Base-by-base conservation (phyloP, 2,113 vertebrate species). In the Takifugu flavidus region DNA sequence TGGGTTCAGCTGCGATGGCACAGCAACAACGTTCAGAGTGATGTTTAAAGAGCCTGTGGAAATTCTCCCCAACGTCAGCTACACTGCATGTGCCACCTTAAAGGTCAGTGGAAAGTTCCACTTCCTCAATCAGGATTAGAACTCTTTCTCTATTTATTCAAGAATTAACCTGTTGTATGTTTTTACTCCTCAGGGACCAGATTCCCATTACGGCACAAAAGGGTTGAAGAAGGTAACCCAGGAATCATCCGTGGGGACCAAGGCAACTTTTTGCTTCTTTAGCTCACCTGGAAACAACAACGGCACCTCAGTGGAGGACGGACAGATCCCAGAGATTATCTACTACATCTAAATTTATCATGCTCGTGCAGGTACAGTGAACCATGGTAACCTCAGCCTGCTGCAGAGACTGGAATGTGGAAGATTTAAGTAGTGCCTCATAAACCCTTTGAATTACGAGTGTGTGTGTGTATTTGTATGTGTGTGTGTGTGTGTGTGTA, bases 21-120 rank as follows among this genome's bases (percentile, higher is more conserved):
- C 95, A 0, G 92, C 94, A 2, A 95, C 79, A 72, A 97, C 94
- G 0, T 98, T 98, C 89, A 87, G 95, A 82, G 95, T 98, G 43
- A 96, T 98, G 95, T 96, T 98, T 85, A 96, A 95, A 72, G 94
- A 98, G 47, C 95, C 95, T 0, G 90, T 98, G 67, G 95, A 97
- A 79, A 95, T 98, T 61, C 76, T 95, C 49, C 94, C 95, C 74
- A 95, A 90, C 0, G 90, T 96, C 74, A 96, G 91, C 88, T 98
- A 97, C 89, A 96, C 95, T 12, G 95, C 95, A 3, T 97, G 94
- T 25, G 95, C 95, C 13, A 98, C 95, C 0, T 75, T 98, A 75
- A 97, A 95, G 86, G 95, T 98, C 34, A 67, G 87, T 52, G 14
- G 1, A 6, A 58, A 14, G 13, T 11, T 1, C 1, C 43, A n/a